Percentiles rank a stretch among this genome's conserved stretches.
Conservation (phyloP, 2,888 invertebrate genomes). For the Tromatobia lineatoria region DNA sequence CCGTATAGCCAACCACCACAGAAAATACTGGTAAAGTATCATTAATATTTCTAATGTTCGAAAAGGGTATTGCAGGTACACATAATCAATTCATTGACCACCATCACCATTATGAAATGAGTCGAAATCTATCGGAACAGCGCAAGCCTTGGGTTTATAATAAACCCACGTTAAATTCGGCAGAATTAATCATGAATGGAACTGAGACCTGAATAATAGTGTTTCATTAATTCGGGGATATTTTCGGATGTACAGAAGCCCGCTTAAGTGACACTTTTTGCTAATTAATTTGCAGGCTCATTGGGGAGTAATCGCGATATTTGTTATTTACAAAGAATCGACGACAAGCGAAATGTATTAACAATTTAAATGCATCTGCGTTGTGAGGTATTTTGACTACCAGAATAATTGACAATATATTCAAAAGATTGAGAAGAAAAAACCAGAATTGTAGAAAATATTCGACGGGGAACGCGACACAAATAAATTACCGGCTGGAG, state of each 20-base stretch:
- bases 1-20: conserved; percentile 63
- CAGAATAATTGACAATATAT: conserved; percentile 10
- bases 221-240: background rate
- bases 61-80: conserved; percentile 11
- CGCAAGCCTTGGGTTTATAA: conserved; percentile 22
- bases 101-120: conserved; percentile 53
- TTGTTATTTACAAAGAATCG: background rate
- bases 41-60: conserved; percentile 33
- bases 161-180: conserved; percentile 6
- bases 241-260: conserved; percentile 1
- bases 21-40: conserved; percentile 25
- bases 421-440: conserved; percentile 20
- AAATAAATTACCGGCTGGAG: background rate
- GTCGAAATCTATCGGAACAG: conserved; percentile 14
- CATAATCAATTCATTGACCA: conserved; percentile 32
- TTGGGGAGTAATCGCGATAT: background rate
- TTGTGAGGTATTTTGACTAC: conserved; percentile 51
- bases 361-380: background rate
- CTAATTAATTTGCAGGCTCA: background rate
- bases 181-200: background rate
- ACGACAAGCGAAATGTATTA: conserved; percentile 7
- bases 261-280: background rate
- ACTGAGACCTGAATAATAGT: background rate
- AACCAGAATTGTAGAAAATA: background rate
- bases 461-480: background rate